These are phyloP conservation scores for Nymphicus hollandicus DNA, from an alignment of 2,113 vertebrate genomes.

Conservation along the genomic window DNA sequence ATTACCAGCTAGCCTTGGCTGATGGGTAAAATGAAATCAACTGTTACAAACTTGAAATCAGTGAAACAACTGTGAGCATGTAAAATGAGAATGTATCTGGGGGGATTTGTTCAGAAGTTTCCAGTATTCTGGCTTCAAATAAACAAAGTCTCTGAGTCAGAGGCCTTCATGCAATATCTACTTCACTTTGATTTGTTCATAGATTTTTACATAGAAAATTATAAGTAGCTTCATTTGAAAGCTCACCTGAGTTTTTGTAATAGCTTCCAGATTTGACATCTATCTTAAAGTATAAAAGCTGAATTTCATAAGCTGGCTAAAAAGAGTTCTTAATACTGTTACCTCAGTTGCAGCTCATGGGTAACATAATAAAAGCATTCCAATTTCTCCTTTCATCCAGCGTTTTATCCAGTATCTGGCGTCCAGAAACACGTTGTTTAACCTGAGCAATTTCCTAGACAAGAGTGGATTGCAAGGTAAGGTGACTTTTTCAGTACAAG, in stretches of 20 bases:
- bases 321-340: background rate
- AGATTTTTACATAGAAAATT: background rate
- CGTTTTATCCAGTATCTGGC: constrained; percentile 97
- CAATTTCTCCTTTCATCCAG: constrained; percentile 69
- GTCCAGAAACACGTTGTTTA: constrained; percentile 97
- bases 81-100: background rate
- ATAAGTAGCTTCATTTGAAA: background rate
- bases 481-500: background rate
- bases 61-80: background rate
- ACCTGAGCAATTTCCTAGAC: constrained; percentile 98
- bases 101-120: background rate
- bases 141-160: background rate
- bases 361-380: background rate
- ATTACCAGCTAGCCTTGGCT: background rate
- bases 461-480: constrained; percentile 98
- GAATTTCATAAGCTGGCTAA: background rate
- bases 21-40: background rate
- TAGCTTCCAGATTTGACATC: background rate
- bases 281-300: background rate
- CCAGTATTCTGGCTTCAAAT: background rate
- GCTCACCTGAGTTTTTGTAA: background rate
- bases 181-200: background rate
- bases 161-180: background rate
- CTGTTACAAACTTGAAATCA: background rate
- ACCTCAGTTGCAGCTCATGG: background rate